Base-by-base conservation (phyloP, 2,888 invertebrate species). In the Parascotia fuliginaria region DNA sequence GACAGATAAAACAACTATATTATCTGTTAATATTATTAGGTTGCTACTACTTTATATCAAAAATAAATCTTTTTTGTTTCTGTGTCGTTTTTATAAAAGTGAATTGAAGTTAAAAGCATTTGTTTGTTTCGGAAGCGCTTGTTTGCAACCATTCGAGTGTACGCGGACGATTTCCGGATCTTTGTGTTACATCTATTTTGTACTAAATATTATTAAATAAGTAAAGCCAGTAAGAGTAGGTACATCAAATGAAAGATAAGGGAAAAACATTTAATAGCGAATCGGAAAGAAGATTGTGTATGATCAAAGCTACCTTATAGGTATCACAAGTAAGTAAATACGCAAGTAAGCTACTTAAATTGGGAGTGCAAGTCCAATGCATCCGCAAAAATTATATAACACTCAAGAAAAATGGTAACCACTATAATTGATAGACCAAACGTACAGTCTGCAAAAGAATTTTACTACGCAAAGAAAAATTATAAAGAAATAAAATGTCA, bases 101-200 rank as follows among this genome's bases (percentile, higher is more conserved):
- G 16, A 33, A 33, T 14, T 28, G 1, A 37, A 55, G 56, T 49
- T 62, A 66, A 62, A 61, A 62, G 57, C 62, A 24, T 66, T 61
- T 44, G 19, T 49, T 47, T 42, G 62, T 62, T 61, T 52, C 62
- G 66, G 62, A 62, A 50, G 47, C 14, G 11, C 11, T 48, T 38
- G 33, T 49, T 34, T 5, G 29, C 33, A 11, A 46, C 3, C 29
- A 40, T 24, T 44, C 28, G 37, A 45, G n/a, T 39, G 7, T 42
- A 34, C 16, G 27, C 42, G 44, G 42, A 40, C 12, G 45, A 5
- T 37, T 50, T 43, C 52, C 48, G 55, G 15, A 12, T n/a, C 40
- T 52, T 48, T 44, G 53, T 58, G 34, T 14, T 15, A 22, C 0
- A 31, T 34, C 13, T 13, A 19, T 37, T 31, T 39, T 45, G 6